A percentile compares a stretch with the other conserved stretches of the same genome.
Conservation (phyloP, 2,888 invertebrate species). For the Apamea crenata region DNA sequence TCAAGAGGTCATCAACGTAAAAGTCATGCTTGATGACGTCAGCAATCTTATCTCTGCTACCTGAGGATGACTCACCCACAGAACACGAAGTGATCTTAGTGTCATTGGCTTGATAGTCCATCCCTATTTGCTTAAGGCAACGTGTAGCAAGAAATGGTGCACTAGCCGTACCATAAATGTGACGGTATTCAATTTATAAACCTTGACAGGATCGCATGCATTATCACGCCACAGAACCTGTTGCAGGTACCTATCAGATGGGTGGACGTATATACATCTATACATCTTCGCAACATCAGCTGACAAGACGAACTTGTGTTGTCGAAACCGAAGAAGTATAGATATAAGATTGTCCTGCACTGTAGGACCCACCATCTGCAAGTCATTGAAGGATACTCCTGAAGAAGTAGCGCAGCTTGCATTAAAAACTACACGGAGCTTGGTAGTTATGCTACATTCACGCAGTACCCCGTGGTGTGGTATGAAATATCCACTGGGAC, state of each 20-base stretch:
- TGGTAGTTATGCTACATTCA: too few species aligned
- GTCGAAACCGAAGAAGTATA: constrained; percentile 9
- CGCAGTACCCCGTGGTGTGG: too few species aligned
- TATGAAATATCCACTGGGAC: too few species aligned
- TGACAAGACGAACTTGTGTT: background rate
- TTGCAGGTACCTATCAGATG: constrained; percentile 8
- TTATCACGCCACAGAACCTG: background rate
- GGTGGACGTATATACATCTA: background rate
- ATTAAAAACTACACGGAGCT: too few species aligned
- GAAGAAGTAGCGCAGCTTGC: too few species aligned
- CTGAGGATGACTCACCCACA: too few species aligned
- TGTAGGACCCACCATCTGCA: constrained; percentile 2
- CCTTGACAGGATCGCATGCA: too few species aligned
- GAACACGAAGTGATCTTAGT: too few species aligned
- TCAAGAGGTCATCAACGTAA: too few species aligned
- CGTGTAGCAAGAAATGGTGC: constrained; percentile 2
- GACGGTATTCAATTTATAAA: too few species aligned
- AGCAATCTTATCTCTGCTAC: too few species aligned
- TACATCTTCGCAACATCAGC: constrained; percentile 1
- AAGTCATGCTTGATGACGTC: too few species aligned
- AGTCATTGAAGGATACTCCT: background rate
- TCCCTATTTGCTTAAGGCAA: background rate
- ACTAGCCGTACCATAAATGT: background rate
- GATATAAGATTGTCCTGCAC: background rate
- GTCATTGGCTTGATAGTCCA: background rate